Evolutionary conservation across 1,140 invertebrate genomes (phyloP).

Genomic region (Ridgeia piscesae): DNA sequence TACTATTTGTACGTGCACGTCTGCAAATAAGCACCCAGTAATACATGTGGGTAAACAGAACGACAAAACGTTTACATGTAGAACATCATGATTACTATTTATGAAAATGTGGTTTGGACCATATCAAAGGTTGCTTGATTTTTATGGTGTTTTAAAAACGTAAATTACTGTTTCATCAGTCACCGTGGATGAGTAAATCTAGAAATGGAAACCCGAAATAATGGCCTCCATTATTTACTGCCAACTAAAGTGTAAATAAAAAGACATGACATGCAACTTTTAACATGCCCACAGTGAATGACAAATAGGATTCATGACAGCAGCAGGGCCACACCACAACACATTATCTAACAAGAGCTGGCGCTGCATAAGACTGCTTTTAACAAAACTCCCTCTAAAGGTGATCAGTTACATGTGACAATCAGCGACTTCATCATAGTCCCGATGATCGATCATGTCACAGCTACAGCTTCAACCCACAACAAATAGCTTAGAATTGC

Average conservation of each 20-base stretch:
- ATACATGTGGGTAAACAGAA: not conserved
- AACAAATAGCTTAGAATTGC: not conserved
- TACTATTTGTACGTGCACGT: too few relatives aligned
- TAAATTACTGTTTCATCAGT: not conserved
- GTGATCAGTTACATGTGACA: not conserved
- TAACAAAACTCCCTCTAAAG: not conserved
- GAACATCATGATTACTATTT: not conserved
- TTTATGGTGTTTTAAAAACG: not conserved
- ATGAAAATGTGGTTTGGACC: not conserved
- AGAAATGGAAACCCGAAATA: not conserved
- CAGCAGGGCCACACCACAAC: not conserved
- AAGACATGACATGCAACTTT: not conserved
- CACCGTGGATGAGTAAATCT: not conserved
- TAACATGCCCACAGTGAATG: not conserved
- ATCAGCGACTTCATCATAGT: not conserved
- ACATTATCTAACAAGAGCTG: not conserved
- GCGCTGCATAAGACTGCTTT: not conserved
- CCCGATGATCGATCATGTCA: not conserved
- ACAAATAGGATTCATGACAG: not conserved
- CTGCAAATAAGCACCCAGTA: too few relatives aligned
- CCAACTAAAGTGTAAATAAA: not conserved
- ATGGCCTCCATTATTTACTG: not conserved
- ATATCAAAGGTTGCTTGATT: not conserved
- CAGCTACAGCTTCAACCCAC: not conserved
- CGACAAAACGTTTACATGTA: not conserved